Percentiles rank a stretch among this genome's conserved stretches.
phyloP scores from a whole-genome alignment of 2,888 invertebrate species.

The Ornithoptera priamus region DNA sequence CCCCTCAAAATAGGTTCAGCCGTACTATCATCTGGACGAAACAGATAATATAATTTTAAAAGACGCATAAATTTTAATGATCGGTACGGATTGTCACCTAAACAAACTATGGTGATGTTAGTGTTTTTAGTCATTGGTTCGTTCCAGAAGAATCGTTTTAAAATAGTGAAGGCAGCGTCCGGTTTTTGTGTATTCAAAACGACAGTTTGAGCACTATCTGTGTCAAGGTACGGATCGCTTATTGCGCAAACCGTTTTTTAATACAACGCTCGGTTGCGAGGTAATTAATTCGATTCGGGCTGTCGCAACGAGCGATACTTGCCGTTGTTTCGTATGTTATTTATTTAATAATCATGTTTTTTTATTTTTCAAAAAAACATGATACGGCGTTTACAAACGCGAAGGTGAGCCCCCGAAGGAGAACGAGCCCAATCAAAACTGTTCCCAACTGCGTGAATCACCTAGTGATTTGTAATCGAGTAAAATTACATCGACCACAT shows the following conservation, averaged over 20 bases:
- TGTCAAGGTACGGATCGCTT: conserved; percentile 78
- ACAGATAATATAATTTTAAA: too few relatives aligned
- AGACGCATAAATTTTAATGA: too few relatives aligned
- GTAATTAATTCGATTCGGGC: conserved; percentile 78
- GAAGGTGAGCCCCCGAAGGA: too few relatives aligned
- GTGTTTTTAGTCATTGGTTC: neutral
- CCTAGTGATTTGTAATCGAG: too few relatives aligned
- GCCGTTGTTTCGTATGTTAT: conserved; percentile 59
- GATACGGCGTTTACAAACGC: neutral
- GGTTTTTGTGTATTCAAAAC: conserved; percentile 80
- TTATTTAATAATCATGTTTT: conserved; percentile 4
- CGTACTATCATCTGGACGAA: too few relatives aligned
- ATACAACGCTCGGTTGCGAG: conserved; percentile 76
- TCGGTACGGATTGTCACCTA: too few relatives aligned
- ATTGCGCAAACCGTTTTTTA: conserved; percentile 78
- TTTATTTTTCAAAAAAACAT: too few relatives aligned
- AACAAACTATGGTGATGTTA: too few relatives aligned
- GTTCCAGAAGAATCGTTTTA: conserved; percentile 41
- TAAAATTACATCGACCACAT: too few relatives aligned
- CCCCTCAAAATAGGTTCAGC: too few relatives aligned
- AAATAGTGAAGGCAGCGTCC: conserved; percentile 72
- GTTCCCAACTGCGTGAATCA: too few relatives aligned
- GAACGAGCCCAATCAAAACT: too few relatives aligned
- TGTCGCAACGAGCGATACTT: conserved; percentile 73
- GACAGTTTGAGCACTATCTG: conserved; percentile 75